Percentiles rank a stretch among this genome's conserved stretches.
These are phyloP conservation scores for Helogale parvula DNA, from an alignment of 2,113 vertebrate genomes.

Conservation along the genomic window DNA sequence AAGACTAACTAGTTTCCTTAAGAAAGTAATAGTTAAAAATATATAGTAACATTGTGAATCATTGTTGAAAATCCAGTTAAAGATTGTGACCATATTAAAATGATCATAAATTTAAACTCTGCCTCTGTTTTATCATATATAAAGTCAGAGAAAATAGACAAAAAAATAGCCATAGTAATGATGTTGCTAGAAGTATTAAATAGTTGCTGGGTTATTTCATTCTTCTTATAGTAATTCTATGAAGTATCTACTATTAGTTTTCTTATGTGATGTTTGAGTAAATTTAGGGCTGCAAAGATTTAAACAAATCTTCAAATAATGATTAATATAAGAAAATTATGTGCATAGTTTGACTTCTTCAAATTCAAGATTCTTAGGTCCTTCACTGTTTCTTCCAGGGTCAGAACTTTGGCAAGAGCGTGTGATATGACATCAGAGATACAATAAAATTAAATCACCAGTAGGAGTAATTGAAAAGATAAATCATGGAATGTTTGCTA, in stretches of 20 bases:
- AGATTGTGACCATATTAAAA: background rate
- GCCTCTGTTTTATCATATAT: background rate
- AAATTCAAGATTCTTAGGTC: background rate
- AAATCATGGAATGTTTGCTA: background rate
- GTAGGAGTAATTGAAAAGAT: background rate
- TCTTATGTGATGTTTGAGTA: background rate
- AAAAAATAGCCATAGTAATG: background rate
- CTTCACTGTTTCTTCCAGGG: background rate
- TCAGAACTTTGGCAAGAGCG: background rate
- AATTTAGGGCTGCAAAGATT: background rate
- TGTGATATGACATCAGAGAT: background rate
- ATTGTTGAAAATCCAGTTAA: background rate
- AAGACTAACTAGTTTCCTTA: background rate
- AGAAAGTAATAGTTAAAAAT: background rate
- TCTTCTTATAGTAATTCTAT: background rate
- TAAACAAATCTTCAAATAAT: background rate
- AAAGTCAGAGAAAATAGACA: background rate
- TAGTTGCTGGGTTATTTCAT: background rate
- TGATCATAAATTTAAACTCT: background rate
- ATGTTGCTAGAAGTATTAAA: background rate
- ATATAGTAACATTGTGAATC: background rate
- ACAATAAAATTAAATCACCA: background rate
- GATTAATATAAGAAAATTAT: background rate
- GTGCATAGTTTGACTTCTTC: background rate
- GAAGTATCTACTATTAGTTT: background rate